Evolutionary conservation across 2,888 invertebrate genomes (phyloP).

Genomic region (Nudaria mundana): DNA sequence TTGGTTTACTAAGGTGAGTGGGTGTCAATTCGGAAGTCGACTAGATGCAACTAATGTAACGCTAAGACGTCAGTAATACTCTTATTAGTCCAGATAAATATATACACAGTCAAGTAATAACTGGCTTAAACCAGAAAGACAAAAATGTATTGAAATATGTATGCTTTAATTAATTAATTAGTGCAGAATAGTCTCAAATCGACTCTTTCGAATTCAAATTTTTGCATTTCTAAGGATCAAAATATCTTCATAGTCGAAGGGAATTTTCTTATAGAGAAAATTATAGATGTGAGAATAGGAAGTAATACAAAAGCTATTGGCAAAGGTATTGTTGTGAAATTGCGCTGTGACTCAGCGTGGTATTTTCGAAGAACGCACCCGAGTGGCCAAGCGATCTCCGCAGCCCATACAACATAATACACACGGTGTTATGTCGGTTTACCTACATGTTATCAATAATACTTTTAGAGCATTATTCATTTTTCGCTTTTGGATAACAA

Average conservation of each 20-base stretch:
- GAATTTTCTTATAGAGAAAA: constrained; percentile 32
- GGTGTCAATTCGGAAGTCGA: constrained; percentile 50
- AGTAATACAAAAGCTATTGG: constrained; percentile 76
- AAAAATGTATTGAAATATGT: too few species aligned
- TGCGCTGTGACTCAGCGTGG: constrained; percentile 63
- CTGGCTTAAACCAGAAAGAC: too few species aligned
- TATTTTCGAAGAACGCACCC: constrained; percentile 61
- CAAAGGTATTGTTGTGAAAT: constrained; percentile 75
- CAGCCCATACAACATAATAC: constrained; percentile 37
- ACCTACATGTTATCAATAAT: constrained; percentile 25
- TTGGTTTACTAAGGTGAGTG: constrained; percentile 50
- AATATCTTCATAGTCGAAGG: constrained; percentile 3
- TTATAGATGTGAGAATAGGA: constrained; percentile 60
- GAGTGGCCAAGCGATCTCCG: constrained; percentile 25
- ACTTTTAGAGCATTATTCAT: constrained; percentile 13
- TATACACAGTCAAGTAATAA: too few species aligned
- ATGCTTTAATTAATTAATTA: too few species aligned
- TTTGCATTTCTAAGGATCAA: too few species aligned
- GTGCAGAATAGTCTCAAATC: too few species aligned
- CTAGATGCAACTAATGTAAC: constrained; percentile 39
- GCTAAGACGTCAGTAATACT: constrained; percentile 25
- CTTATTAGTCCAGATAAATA: constrained; percentile 28
- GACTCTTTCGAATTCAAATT: too few species aligned
- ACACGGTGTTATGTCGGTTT: constrained; percentile 33
- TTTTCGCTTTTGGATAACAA: constrained; percentile 16